Evolutionary conservation across 1,140 invertebrate genomes (phyloP).

Genomic region (Sycophaga agraensis): DNA sequence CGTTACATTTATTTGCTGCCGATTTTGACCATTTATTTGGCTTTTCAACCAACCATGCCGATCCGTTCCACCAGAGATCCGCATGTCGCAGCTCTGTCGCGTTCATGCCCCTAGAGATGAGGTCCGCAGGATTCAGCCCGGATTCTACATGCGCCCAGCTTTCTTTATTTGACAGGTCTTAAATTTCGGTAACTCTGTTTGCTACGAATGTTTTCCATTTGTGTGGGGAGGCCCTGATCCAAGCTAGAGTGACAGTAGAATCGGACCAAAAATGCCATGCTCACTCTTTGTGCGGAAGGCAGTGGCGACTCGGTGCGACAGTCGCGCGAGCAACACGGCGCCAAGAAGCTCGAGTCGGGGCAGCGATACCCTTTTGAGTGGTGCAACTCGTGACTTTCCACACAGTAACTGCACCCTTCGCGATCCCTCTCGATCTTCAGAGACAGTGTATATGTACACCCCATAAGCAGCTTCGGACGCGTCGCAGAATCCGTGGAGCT

Average conservation of each 20-base stretch:
- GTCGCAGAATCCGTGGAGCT: no score
- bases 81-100: no score
- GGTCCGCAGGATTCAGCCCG: conserved; percentile 4
- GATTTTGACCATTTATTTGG: no score
- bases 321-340: background rate
- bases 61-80: no score
- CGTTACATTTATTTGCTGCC: no score
- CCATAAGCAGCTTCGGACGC: no score
- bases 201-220: conserved; percentile 19
- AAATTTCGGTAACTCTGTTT: conserved; percentile 16
- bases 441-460: background rate
- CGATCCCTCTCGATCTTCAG: background rate
- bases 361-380: no score
- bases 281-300: background rate
- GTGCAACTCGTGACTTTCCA: no score
- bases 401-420: background rate
- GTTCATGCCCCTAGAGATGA: background rate
- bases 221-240: background rate
- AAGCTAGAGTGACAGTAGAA: conserved; percentile 4
- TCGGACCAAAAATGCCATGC: background rate
- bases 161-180: background rate
- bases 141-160: conserved; percentile 18
- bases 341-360: no score
- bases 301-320: conserved; percentile 1
- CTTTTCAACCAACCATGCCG: conserved; percentile 7